Percentiles rank a stretch among this genome's conserved stretches.
Evolutionary conservation across 2,888 invertebrate genomes (phyloP).

Genomic region (Pteria penguin): DNA sequence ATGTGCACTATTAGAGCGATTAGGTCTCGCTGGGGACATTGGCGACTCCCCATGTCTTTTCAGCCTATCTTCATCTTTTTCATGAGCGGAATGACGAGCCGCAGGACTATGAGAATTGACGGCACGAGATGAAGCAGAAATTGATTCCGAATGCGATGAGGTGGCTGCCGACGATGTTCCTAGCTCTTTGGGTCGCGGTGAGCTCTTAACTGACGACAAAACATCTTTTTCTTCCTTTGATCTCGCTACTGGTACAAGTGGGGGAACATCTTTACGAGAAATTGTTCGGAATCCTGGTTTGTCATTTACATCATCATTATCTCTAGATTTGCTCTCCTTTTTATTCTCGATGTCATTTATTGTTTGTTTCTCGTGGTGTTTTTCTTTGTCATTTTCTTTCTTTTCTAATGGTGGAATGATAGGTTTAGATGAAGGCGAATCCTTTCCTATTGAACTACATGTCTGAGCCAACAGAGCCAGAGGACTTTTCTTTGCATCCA

Average conservation of each 20-base stretch:
- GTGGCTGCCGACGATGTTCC: conserved; percentile 28
- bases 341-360: conserved; percentile 57
- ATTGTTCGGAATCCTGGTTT: conserved; percentile 71
- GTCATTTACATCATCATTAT: conserved; percentile 63
- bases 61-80: conserved; percentile 30
- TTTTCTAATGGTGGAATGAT: conserved; percentile 81
- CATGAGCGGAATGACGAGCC: conserved; percentile 29
- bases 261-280: conserved; percentile 77
- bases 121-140: conserved; percentile 24
- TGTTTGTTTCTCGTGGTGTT: conserved; percentile 58
- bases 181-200: conserved; percentile 33
- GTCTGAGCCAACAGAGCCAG: conserved; percentile 96
- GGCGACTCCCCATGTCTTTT: conserved; percentile 36
- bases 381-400: conserved; percentile 53
- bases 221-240: conserved; percentile 43
- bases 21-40: conserved; percentile 27
- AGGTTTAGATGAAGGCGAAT: conserved; percentile 85
- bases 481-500: conserved; percentile 98
- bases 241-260: conserved; percentile 72
- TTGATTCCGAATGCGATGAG: conserved; percentile 34
- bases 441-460: conserved; percentile 95
- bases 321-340: conserved; percentile 60
- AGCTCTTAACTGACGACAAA: conserved; percentile 34
- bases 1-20: conserved; percentile 21
- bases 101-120: conserved; percentile 34